Evolutionary conservation across 2,113 vertebrate species (phyloP).

Genomic region (Sebastes fasciatus): DNA sequence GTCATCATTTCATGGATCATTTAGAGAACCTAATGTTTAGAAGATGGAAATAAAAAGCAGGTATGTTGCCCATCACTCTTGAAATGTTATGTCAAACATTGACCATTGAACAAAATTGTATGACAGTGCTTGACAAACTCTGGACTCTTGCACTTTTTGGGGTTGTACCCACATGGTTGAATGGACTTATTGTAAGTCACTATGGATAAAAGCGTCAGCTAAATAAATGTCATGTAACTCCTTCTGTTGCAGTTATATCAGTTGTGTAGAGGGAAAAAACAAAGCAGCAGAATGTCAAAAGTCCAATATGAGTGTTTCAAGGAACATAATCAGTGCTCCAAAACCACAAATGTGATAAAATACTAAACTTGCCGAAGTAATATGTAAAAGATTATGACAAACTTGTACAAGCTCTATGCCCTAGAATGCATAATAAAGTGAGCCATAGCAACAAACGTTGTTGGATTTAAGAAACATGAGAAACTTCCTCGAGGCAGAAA

Average conservation of each 20-base stretch:
- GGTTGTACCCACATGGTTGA: background rate
- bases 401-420: background rate
- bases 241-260: background rate
- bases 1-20: background rate
- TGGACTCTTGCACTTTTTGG: background rate
- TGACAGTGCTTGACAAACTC: background rate
- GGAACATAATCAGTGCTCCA: background rate
- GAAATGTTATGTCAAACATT: background rate
- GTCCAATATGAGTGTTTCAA: background rate
- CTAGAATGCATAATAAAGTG: background rate
- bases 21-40: background rate
- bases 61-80: background rate
- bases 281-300: background rate
- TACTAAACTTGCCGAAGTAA: background rate
- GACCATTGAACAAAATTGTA: no score
- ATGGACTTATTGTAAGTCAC: background rate
- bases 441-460: background rate
- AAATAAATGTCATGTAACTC: background rate
- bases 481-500: background rate
- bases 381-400: background rate
- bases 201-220: background rate
- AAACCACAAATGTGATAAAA: background rate
- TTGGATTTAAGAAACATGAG: background rate
- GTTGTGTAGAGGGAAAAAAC: background rate
- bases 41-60: slow-evolving; percentile 9